Conservation (phyloP, 2,113 vertebrate genomes). For the Zingel zingel region DNA sequence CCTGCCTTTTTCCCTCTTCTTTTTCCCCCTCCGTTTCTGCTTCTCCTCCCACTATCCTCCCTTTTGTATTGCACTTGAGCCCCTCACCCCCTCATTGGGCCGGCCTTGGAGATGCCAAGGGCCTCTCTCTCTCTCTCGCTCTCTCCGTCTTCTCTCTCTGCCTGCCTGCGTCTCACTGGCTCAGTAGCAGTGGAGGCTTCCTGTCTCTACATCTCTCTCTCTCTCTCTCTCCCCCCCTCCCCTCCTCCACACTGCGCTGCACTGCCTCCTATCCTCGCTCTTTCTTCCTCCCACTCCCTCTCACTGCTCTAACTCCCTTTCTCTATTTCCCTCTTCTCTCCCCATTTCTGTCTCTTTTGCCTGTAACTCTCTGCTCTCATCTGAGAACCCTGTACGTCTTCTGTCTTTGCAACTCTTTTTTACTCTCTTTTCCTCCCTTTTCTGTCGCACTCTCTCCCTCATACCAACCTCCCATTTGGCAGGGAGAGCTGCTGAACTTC, state of each 20-base stretch:
- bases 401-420: constrained; percentile 58
- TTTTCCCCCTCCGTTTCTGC: constrained; percentile 34
- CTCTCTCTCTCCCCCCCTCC: constrained; percentile 28
- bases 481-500: constrained; percentile 74
- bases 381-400: constrained; percentile 68
- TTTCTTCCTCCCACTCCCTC: constrained; percentile 80
- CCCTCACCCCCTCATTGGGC: constrained; percentile 57
- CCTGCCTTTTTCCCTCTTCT: constrained; percentile 28
- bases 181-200: constrained; percentile 71
- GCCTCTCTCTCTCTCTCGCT: constrained; percentile 42
- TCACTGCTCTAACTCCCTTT: constrained; percentile 75
- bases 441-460: constrained; percentile 9
- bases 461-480: constrained; percentile 60
- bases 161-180: constrained; percentile 76
- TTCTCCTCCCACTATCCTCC: constrained; percentile 58
- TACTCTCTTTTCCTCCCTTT: constrained; percentile 40
- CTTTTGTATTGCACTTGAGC: constrained; percentile 60
- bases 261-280: constrained; percentile 77
- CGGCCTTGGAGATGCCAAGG: constrained; percentile 60
- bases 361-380: constrained; percentile 56
- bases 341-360: constrained; percentile 54
- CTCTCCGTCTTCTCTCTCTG: constrained; percentile 62
- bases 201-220: constrained; percentile 71
- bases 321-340: constrained; percentile 68
- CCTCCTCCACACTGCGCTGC: constrained; percentile 70